phyloP scores from a whole-genome alignment of 2,888 invertebrate genomes.

The Ormyrus nitidulus region DNA sequence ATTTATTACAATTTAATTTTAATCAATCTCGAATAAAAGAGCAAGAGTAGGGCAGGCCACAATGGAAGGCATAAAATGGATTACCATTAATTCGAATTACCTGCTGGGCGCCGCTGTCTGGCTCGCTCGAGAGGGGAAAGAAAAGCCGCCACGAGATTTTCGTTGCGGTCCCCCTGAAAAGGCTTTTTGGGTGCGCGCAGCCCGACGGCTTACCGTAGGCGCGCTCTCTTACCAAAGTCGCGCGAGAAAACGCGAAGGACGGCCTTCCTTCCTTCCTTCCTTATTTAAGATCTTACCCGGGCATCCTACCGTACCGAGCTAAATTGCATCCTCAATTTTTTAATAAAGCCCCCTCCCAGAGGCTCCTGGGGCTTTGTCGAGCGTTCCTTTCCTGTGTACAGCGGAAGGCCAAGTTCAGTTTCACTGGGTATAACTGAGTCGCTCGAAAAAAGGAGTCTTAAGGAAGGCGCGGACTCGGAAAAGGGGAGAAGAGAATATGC shows the following conservation, averaged over 20 bases:
- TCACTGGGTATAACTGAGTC: constrained; percentile 20
- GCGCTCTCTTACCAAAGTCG: constrained; percentile 1
- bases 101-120: background rate
- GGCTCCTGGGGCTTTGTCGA: constrained; percentile 67
- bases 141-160: constrained; percentile 43
- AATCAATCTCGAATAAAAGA: constrained; percentile 54
- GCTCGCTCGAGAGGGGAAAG: background rate
- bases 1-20: constrained; percentile 56
- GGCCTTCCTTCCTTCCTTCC: constrained; percentile 62
- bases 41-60: background rate
- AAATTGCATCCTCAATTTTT: constrained; percentile 74
- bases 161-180: constrained; percentile 25
- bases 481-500: constrained; percentile 16
- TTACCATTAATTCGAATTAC: constrained; percentile 57
- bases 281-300: constrained; percentile 69
- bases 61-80: constrained; percentile 37
- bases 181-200: constrained; percentile 13
- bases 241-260: constrained; percentile 53
- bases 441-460: background rate
- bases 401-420: constrained; percentile 13
- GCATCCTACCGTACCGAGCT: constrained; percentile 63
- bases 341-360: constrained; percentile 68
- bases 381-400: constrained; percentile 56
- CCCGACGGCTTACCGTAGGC: constrained; percentile 15
- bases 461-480: background rate